phyloP scores from a whole-genome alignment of 1,140 invertebrate species.

The Drosophila gunungcola region DNA sequence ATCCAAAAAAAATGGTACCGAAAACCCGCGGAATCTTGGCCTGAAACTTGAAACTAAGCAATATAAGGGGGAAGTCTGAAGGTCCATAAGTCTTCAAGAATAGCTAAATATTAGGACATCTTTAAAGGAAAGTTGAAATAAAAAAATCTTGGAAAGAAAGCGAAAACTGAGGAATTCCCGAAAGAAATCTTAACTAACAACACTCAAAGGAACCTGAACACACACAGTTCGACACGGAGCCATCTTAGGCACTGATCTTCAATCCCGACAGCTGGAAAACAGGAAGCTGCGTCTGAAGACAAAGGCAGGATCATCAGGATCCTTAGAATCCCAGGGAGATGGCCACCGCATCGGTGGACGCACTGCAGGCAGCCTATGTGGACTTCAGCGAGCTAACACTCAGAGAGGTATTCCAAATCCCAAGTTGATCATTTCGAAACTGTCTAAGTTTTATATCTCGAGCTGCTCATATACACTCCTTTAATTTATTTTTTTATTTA shows the following conservation, averaged over 20 bases:
- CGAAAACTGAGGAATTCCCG: not conserved
- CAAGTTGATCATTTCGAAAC: not conserved
- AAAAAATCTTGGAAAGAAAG: not conserved
- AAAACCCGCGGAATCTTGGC: not conserved
- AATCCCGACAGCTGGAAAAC: not conserved
- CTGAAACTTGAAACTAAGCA: not conserved
- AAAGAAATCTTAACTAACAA: not conserved
- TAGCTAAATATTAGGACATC: not conserved
- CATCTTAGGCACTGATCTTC: not conserved
- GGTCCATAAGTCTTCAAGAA: not conserved
- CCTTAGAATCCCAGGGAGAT: constrained; percentile 32
- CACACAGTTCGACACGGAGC: not conserved
- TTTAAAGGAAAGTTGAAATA: not conserved
- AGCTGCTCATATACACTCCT: too few species aligned
- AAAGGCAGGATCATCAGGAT: too few species aligned
- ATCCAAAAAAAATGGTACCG: not conserved
- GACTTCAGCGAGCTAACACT: constrained; percentile 58
- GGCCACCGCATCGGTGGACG: constrained; percentile 61
- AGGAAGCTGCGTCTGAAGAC: not conserved
- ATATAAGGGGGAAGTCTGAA: not conserved
- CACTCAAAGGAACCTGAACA: too few species aligned
- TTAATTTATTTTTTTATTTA: too few species aligned
- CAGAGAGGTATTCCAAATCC: constrained; percentile 39
- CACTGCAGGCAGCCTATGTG: constrained; percentile 54
- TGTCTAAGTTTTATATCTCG: too few species aligned